Base-by-base conservation (phyloP, 2,797 vertebrate genomes). In the Myotis findleyi region DNA sequence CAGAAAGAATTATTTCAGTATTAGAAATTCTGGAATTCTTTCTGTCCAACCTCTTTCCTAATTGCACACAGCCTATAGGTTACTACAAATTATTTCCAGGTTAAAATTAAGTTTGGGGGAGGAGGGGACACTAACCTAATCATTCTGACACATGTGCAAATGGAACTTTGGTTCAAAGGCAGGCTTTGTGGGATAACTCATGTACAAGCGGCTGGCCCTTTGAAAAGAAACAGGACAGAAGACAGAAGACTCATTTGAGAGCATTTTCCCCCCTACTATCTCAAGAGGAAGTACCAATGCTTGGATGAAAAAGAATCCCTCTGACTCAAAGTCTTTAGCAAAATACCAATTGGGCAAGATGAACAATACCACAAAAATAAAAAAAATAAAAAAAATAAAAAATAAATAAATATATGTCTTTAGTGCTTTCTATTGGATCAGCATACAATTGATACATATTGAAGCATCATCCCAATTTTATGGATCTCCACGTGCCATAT, bases 131-230 rank as follows among this genome's bases (percentile, higher is more conserved):
- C 25, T 44, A 82, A 86, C 71, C 36, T 94, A 49, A 71, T 64
- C 30, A 89, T 25, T 38, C 10, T 82, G 47, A 51, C 41, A 41
- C 9, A 71, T 7, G 10, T n/a, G 36, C 83, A 20, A 93, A 96
- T 18, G 16, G 6, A 86, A 7, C 6, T 25, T 64, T 96, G 55
- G 33, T 91, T 93, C 91, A 91, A 90, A 82, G 77, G 88, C 38
- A 96, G 75, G 7, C 16, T 93, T 96, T 83, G 92, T 91, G 72
- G 41, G 89, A 62, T 64, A 97, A 95, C 44, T 75, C 44, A 95
- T 55, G 87, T 44, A 71, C 12, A 38, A 72, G 75, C 75, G 68
- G 86, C 87, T 57, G 1, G 1, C 62, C 62, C 36, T 66, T 47
- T 86, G 25, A 30, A 64, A 16, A 16, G 87, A 95, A 96, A 89